These are phyloP conservation scores for Aegithalos caudatus DNA, from an alignment of 2,113 vertebrate species.

Conservation along the genomic window DNA sequence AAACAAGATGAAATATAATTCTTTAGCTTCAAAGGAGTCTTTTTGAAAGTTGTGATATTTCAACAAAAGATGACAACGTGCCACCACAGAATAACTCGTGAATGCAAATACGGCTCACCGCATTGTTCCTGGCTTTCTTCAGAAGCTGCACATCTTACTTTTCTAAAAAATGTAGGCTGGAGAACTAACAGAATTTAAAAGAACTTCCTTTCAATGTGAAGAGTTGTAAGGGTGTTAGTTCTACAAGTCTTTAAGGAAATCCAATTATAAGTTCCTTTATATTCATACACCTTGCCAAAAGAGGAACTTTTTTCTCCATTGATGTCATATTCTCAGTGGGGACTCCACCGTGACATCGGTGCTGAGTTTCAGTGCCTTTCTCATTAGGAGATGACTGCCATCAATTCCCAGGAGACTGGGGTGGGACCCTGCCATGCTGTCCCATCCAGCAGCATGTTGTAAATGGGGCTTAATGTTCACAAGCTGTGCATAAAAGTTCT, in stretches of 20 bases:
- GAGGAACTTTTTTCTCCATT: slow-evolving; percentile 69
- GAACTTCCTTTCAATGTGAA: slow-evolving; percentile 74
- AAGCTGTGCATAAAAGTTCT: not conserved
- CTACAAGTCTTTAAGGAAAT: slow-evolving; percentile 77
- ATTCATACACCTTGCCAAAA: slow-evolving; percentile 75
- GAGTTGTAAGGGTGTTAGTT: slow-evolving; percentile 75
- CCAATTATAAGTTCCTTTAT: slow-evolving; percentile 78
- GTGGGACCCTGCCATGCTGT: not conserved
- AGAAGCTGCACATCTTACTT: slow-evolving; percentile 76
- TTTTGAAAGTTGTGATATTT: slow-evolving; percentile 77
- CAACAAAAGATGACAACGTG: slow-evolving; percentile 80
- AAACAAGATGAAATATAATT: slow-evolving; percentile 73
- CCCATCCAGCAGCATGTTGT: not conserved
- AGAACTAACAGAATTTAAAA: slow-evolving; percentile 81
- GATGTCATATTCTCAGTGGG: slow-evolving; percentile 77
- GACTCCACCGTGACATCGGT: slow-evolving; percentile 61
- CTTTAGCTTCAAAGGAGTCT: slow-evolving; percentile 76
- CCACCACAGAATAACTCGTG: slow-evolving; percentile 76
- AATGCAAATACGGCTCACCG: slow-evolving; percentile 77
- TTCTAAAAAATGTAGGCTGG: slow-evolving; percentile 77
- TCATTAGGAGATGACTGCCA: slow-evolving; percentile 68
- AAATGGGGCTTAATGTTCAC: not conserved
- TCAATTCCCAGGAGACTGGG: slow-evolving; percentile 21
- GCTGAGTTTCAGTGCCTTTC: slow-evolving; percentile 68
- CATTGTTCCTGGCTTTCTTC: slow-evolving; percentile 78